Conservation (phyloP, 2,113 vertebrate genomes). For the human region GRCh38 chr21:36347001-36347500, state of each 20-base stretch:
- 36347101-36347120: background rate
- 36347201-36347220: background rate
- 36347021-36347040: background rate
- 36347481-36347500: background rate
- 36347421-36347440: background rate
- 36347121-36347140: background rate
- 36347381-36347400: background rate
- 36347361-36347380: background rate
- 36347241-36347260: background rate
- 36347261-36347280: background rate
- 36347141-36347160: background rate
- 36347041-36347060: background rate
- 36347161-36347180: background rate
- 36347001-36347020: no score
- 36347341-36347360: background rate
- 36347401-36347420: background rate
- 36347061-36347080: background rate
- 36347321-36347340: background rate
- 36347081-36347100: background rate
- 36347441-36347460: background rate
- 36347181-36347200: background rate
- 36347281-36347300: background rate
- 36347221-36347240: background rate
- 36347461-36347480: background rate
- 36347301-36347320: background rate